Conservation (phyloP, 2,888 invertebrate genomes). For the Linnaemya tessellans region DNA sequence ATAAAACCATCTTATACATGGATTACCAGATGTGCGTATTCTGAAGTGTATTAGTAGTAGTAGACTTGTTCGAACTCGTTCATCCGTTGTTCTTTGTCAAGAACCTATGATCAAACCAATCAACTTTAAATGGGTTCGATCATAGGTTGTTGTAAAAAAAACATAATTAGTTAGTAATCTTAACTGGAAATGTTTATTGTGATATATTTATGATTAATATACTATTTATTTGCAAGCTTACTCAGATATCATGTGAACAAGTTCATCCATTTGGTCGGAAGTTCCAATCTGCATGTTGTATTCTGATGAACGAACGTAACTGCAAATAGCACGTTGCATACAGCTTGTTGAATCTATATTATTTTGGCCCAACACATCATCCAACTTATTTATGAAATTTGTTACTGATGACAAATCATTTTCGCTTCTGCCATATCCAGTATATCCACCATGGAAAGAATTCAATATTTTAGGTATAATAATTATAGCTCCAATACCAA, state of each 20-base stretch:
- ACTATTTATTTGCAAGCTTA: too few species aligned
- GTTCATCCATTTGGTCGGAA: slow-evolving; percentile 86
- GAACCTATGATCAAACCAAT: too few species aligned
- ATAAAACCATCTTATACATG: too few species aligned
- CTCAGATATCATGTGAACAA: slow-evolving; percentile 87
- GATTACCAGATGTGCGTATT: too few species aligned
- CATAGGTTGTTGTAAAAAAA: too few species aligned
- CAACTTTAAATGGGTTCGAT: too few species aligned
- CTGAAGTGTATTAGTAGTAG: too few species aligned
- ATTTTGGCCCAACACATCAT: slow-evolving; percentile 87
- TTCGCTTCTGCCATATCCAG: slow-evolving; percentile 86
- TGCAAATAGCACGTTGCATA: slow-evolving; percentile 88
- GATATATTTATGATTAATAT: too few species aligned
- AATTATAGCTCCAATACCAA: slow-evolving; percentile 91
- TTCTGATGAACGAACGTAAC: slow-evolving; percentile 89
- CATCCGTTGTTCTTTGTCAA: too few species aligned
- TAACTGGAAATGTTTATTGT: too few species aligned
- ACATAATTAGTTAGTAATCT: too few species aligned
- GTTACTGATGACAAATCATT: slow-evolving; percentile 86
- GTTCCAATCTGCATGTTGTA: slow-evolving; percentile 86
- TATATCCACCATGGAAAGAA: slow-evolving; percentile 87
- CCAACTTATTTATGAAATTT: slow-evolving; percentile 87
- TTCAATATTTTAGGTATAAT: slow-evolving; percentile 91
- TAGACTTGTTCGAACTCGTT: too few species aligned
- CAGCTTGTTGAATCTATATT: slow-evolving; percentile 89